Conservation (phyloP, 2,888 invertebrate genomes). For the Mythimna albipuncta region DNA sequence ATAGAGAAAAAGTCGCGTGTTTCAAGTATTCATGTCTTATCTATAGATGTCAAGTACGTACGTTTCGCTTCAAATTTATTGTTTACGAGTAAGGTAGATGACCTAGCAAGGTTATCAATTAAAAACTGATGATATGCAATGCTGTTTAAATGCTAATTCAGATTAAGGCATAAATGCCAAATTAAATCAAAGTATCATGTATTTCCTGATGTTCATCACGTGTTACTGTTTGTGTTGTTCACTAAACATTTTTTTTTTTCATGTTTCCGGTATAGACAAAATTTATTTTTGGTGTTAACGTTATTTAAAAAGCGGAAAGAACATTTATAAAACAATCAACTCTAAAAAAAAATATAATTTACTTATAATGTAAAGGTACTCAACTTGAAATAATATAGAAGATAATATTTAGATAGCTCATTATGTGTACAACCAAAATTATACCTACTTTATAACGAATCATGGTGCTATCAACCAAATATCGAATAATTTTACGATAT, state of each 20-base stretch:
- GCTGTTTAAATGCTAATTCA: constrained; percentile 16
- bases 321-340: constrained; percentile 51
- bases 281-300: constrained; percentile 13
- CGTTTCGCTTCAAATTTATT: constrained; percentile 22
- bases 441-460: constrained; percentile 8
- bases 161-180: constrained; percentile 4
- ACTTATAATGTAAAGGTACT: constrained; percentile 12
- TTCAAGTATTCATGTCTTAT: constrained; percentile 32
- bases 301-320: constrained; percentile 14
- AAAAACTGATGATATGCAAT: neutral
- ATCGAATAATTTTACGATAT: constrained; percentile 40
- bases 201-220: constrained; percentile 32
- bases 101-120: constrained; percentile 38
- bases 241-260: constrained; percentile 4
- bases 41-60: constrained; percentile 43
- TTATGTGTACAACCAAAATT: constrained; percentile 22
- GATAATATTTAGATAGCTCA: constrained; percentile 20
- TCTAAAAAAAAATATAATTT: constrained; percentile 24
- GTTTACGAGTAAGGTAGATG: constrained; percentile 43
- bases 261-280: constrained; percentile 31
- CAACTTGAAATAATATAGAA: constrained; percentile 26
- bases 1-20: constrained; percentile 35
- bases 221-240: no score
- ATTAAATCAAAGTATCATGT: constrained; percentile 13
- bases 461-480: constrained; percentile 10